Conservation (phyloP, 2,113 vertebrate species). For the Ameiurus melas region DNA sequence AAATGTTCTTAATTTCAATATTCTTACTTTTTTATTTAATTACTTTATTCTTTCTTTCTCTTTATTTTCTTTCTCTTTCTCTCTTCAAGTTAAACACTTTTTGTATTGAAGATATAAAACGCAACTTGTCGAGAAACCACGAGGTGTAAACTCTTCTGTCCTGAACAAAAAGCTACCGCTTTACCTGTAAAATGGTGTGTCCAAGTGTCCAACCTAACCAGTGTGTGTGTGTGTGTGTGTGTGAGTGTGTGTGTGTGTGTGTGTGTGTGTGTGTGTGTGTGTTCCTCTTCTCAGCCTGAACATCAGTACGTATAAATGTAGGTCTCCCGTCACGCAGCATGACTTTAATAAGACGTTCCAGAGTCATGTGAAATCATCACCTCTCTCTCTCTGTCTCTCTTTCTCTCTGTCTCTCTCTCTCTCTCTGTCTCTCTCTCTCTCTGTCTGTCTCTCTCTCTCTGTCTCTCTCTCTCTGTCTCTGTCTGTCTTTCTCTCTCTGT, state of each 20-base stretch:
- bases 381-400: background rate
- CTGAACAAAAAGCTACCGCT: background rate
- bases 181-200: background rate
- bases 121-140: too few relatives aligned
- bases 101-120: too few relatives aligned
- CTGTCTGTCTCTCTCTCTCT: too few relatives aligned
- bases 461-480: too few relatives aligned
- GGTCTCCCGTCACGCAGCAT: background rate
- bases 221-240: slow-evolving; percentile 20
- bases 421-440: too few relatives aligned
- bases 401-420: background rate
- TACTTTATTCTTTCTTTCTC: background rate
- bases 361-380: background rate
- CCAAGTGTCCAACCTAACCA: background rate
- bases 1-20: background rate
- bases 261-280: slow-evolving; percentile 17
- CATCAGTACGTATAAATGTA: background rate
- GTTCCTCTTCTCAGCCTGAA: background rate
- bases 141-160: too few relatives aligned
- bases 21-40: too few relatives aligned
- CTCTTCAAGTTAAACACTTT: too few relatives aligned
- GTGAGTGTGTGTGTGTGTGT: slow-evolving; percentile 19
- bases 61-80: background rate
- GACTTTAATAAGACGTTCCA: background rate
- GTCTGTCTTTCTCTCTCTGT: too few relatives aligned